Evolutionary conservation across 35 echinoderm and acorn worm genomes (phyloP).

Genomic region (Nesometra sesokonis): DNA sequence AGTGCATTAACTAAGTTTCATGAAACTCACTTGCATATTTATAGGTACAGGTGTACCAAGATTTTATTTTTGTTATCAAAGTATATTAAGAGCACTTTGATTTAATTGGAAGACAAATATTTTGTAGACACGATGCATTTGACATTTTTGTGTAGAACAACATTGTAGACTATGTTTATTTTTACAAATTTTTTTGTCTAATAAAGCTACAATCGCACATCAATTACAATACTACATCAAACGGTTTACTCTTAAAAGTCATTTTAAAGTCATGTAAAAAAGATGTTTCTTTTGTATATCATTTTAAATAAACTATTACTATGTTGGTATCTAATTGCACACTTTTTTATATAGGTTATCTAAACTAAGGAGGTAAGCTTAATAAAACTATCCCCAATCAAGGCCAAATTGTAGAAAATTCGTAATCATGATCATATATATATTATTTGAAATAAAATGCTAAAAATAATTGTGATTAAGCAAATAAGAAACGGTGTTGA

Average conservation of each 20-base stretch:
- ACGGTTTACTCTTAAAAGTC: not conserved
- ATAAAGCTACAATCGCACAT: not conserved
- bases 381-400: not conserved
- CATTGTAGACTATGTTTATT: no score
- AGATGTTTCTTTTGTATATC: not conserved
- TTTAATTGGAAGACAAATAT: not conserved
- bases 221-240: not conserved
- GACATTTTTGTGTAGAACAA: no score
- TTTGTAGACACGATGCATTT: not conserved
- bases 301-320: not conserved
- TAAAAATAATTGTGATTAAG: not conserved
- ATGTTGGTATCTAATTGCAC: not conserved
- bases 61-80: not conserved
- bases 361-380: not conserved
- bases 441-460: not conserved
- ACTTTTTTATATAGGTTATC: not conserved
- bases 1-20: not conserved
- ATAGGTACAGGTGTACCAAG: not conserved
- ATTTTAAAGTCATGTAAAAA: not conserved
- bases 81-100: not conserved
- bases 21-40: not conserved
- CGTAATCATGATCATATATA: not conserved
- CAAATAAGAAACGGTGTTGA: not conserved
- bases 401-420: not conserved
- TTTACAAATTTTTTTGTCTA: not conserved